Evolutionary conservation across 2,888 invertebrate species (phyloP), one percentile per base, ranked within the genome.

Genomic region (Tiliacea aurago): DNA sequence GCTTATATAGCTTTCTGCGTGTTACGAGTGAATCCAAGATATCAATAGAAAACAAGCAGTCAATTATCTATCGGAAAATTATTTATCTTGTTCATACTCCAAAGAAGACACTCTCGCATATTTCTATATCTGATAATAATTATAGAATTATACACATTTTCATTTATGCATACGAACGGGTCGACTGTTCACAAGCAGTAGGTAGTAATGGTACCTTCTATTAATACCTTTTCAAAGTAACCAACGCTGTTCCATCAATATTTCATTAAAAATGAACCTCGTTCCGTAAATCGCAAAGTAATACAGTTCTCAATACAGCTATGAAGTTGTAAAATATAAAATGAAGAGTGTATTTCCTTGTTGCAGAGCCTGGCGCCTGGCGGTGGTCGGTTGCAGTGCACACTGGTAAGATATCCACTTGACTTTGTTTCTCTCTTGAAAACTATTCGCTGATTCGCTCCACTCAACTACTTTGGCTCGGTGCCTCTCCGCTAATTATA

Each of bases 401-500:
- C 82, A 81, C 86, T 88, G 89, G 90, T 91, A 86, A 90, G 90
- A 87, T 83, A 84, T 83, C 87, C 87, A 84, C 89, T 90, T 88
- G 86, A 91, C 86, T 88, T 85, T 88, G 87, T 87, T 88, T 86
- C 87, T 83, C 86, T 73, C 70, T 83, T 86, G 80, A 85, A 84
- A 87, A 82, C 86, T 89, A 85, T 86, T 84, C 87, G 73, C 84
- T 83, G 73, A 84, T 87, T 85, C 88, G 76, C 83, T 83, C 74
- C 84, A 86, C 85, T 84, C 77, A 84, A 86, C 84, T 83, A 87
- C 86, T 89, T 91, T 92, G 91, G 91, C 90, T 88, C 88, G 64
- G 85, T 91, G 91, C 92, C 91, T 86, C 83, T 78, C 84, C 78
- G 84, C 89, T 92, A 91, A 92, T 92, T 92, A 91, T 86, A 81